phyloP scores from a whole-genome alignment of 2,888 invertebrate genomes.

The Lutraria lutraria region DNA sequence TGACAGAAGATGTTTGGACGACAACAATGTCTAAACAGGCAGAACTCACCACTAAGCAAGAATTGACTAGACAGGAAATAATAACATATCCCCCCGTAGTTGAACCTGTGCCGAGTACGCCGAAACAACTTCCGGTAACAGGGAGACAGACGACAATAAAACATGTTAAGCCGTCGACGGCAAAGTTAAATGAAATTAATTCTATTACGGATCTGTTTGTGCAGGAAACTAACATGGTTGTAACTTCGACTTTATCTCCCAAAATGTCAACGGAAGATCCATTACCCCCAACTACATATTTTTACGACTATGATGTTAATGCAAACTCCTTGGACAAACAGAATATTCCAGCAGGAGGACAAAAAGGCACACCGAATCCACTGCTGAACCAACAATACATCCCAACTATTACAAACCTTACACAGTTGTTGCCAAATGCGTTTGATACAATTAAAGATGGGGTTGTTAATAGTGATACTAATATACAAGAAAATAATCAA shows the following conservation, averaged over 20 bases:
- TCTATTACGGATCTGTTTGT: too few species aligned
- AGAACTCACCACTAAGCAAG: neutral
- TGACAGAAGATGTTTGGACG: constrained; percentile 26
- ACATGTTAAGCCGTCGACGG: too few species aligned
- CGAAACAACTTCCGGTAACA: constrained; percentile 12
- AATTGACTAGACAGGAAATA: neutral
- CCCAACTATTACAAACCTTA: neutral
- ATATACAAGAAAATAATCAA: neutral
- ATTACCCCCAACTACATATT: constrained; percentile 21
- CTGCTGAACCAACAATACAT: neutral
- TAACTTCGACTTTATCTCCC: neutral
- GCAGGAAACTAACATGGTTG: neutral
- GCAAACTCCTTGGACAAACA: neutral
- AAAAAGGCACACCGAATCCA: neutral
- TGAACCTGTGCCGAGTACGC: neutral
- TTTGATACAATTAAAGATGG: neutral
- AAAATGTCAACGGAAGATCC: neutral
- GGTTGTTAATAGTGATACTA: neutral
- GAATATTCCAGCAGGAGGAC: constrained; percentile 26
- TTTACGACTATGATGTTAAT: constrained; percentile 34
- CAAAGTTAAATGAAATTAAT: too few species aligned
- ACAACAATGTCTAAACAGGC: constrained; percentile 25
- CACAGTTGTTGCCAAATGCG: neutral
- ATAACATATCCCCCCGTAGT: neutral
- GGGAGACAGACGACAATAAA: neutral